Evolutionary conservation across 2,113 vertebrate genomes (phyloP).

Genomic region (Neofelis nebulosa): DNA sequence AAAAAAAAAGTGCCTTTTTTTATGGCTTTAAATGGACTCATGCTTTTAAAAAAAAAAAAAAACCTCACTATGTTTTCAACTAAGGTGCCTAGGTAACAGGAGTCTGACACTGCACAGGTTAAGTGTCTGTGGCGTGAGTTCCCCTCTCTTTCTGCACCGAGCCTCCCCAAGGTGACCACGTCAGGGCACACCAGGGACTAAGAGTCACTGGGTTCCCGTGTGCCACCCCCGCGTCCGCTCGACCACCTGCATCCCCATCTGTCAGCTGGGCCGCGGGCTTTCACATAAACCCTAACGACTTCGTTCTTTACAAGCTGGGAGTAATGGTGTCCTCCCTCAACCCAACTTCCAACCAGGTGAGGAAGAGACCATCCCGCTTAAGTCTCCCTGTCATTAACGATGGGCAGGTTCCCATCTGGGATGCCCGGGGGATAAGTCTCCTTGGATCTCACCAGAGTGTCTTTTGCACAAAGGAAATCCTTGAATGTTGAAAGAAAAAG

Average conservation of each 20-base stretch:
- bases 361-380: not conserved
- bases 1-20: not conserved
- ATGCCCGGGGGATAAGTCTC: not conserved
- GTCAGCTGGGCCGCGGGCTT: not conserved
- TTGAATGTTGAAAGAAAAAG: slow-evolving; percentile 51
- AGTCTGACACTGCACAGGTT: not conserved
- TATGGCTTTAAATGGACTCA: slow-evolving; percentile 32
- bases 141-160: not conserved
- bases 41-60: slow-evolving; percentile 13
- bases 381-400: not conserved
- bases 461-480: slow-evolving; percentile 25
- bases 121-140: not conserved
- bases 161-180: not conserved
- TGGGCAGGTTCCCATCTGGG: not conserved
- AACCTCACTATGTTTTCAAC: not conserved
- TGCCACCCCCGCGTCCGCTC: not conserved
- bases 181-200: not conserved
- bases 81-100: not conserved
- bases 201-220: not conserved
- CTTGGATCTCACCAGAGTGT: not conserved
- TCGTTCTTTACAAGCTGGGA: not conserved
- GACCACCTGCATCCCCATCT: not conserved
- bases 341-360: not conserved
- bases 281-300: not conserved
- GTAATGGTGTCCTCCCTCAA: not conserved